Evolutionary conservation across 2,797 vertebrate genomes (phyloP), one percentile per base, ranked within the genome.

Genomic region (Scarus forsteni): DNA sequence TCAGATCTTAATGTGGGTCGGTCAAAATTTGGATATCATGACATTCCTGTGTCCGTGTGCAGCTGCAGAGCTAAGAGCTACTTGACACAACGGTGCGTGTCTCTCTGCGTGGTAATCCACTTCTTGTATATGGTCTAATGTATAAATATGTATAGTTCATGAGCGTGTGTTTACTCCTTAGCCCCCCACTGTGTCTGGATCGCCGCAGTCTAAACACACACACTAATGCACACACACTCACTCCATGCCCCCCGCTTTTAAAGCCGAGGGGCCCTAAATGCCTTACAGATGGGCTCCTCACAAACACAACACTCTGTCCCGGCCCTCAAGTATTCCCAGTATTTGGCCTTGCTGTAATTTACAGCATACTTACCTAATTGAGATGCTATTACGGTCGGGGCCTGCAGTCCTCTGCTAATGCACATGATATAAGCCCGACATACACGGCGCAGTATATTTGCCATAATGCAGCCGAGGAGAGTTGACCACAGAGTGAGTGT

Each of bases 231-330:
- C 60, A 74, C 57, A 63, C 54, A 58, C 58, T 53, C 59, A 45
- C 59, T 57, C 64, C 12, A 51, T 71, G 69, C 80, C 79, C 85
- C 86, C 86, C 74, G 83, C 83, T 85, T 85, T 88, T 78, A 85
- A 84, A 88, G 81, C 70, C 70, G 69, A 85, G 89, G 84, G 89
- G 88, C 88, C 86, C 88, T 89, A 88, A 93, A 93, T 90, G 85
- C 85, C 77, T 92, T 88, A 88, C 92, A 93, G 92, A 92, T 92
- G 92, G 92, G 92, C 89, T 91, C 87, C 79, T 87, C 86, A 89
- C 91, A 92, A 90, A 92, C 89, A 89, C 84, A 79, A 84, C 86
- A 77, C 85, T 90, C 85, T 84, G 82, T 73, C 73, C 71, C 60
- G 73, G 70, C 79, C 88, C 89, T 89, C 85, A 91, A 89, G 80